phyloP scores from a whole-genome alignment of 2,888 invertebrate species.

The Calameuta idolon region DNA sequence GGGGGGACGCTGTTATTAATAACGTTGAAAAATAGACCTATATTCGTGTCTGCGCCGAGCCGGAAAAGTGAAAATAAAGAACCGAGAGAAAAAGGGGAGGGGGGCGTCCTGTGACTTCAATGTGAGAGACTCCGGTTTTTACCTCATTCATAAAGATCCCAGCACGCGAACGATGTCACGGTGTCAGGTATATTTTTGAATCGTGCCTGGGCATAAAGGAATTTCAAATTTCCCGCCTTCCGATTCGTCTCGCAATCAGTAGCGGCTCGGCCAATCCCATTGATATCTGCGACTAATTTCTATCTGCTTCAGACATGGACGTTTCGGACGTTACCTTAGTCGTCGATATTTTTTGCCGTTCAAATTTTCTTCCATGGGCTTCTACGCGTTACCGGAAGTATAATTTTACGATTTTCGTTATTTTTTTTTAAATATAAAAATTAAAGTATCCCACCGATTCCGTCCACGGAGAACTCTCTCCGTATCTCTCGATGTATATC shows the following conservation, averaged over 20 bases:
- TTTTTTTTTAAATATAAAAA: neutral
- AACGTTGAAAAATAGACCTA: slow-evolving; percentile 16
- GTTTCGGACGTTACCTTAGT: neutral
- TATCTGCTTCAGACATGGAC: neutral
- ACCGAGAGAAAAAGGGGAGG: neutral
- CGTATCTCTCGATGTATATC: neutral
- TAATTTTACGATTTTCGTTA: neutral
- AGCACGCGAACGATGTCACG: neutral
- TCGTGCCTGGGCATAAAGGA: neutral
- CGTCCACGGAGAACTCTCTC: neutral
- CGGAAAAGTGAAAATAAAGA: neutral
- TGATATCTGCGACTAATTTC: neutral
- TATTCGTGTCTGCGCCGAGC: slow-evolving; percentile 1
- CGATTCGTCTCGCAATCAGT: too few relatives aligned
- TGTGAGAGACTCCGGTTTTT: neutral
- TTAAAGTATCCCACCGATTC: neutral
- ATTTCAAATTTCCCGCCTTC: neutral
- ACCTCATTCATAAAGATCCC: neutral
- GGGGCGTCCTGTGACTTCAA: neutral
- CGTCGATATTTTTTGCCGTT: neutral
- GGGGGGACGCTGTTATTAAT: slow-evolving; percentile 9
- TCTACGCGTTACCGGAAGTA: neutral
- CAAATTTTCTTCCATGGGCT: neutral
- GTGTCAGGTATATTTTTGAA: neutral
- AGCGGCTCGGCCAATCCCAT: neutral